A percentile compares a stretch with the other conserved stretches of the same genome.
Conservation (phyloP, 2,888 invertebrate genomes). For the Caenorhabditis wallacei region DNA sequence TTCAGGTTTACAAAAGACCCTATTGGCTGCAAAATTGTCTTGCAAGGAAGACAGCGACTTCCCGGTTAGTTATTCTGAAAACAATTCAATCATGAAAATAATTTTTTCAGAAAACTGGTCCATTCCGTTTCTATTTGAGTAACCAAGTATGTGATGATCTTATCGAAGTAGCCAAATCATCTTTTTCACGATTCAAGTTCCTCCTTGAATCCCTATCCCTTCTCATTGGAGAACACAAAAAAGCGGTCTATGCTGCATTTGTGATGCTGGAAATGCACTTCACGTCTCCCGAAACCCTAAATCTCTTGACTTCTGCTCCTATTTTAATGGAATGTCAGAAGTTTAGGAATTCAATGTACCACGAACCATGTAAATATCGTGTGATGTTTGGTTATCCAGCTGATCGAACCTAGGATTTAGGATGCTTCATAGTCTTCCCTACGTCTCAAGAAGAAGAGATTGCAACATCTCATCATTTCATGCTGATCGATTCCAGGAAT, state of each 20-base stretch:
- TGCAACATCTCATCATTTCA: not conserved
- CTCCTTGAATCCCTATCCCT: constrained; percentile 37
- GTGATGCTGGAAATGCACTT: constrained; percentile 58
- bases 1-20: constrained; percentile 39
- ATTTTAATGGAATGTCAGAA: constrained; percentile 14
- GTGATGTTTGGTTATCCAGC: not conserved
- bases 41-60: not conserved
- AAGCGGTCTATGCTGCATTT: constrained; percentile 54
- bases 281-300: constrained; percentile 8
- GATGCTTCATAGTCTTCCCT: constrained; percentile 7
- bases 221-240: constrained; percentile 49
- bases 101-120: constrained; percentile 22
- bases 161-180: constrained; percentile 10
- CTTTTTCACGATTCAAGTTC: constrained; percentile 51
- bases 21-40: constrained; percentile 46
- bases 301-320: not conserved
- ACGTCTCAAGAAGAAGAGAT: not conserved
- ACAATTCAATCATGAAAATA: not conserved
- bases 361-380: not conserved
- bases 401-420: constrained; percentile 15
- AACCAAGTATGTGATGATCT: constrained; percentile 23
- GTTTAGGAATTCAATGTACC: constrained; percentile 8
- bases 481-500: not conserved
- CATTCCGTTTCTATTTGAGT: constrained; percentile 25
- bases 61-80: constrained; percentile 7